Base-by-base conservation (phyloP, 2,113 vertebrate species). In the Pardalotus punctatus region DNA sequence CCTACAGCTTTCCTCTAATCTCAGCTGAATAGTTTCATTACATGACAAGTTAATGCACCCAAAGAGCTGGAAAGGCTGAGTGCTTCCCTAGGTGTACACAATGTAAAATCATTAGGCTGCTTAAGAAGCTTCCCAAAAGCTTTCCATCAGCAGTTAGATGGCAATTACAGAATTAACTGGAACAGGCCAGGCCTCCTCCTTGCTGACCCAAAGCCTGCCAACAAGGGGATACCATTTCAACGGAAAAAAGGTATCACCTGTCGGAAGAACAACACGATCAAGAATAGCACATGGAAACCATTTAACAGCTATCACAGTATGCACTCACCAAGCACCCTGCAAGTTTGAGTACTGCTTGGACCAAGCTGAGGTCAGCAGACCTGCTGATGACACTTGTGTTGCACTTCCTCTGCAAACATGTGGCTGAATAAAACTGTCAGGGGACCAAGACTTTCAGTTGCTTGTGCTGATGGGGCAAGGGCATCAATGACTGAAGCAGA, bases 91-190 rank as follows among this genome's bases (percentile, higher is more conserved):
- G 85, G 86, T 91, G 43, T 90, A 64, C 89, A 79, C 53, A 81
- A 81, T 83, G 40, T 76, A 87, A 90, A 93, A 84, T 53, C 91
- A 86, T 85, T 38, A 86, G 88, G 33, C 64, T 77, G 72, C 45
- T 80, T 86, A 73, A 82, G 93, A 87, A 96, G 65, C 54, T 90
- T 91, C 80, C 74, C 78, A 86, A 81, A 81, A 56, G 33, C 88
- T 79, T 90, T 86, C 92, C 94, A 74, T 92, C 90, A 95, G 91
- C 88, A 93, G 88, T 82, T 80, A 86, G 79, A 94, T 83, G n/a
- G 83, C 88, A 91, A 94, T 91, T 93, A 93, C 35, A 93, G 93
- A 93, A 92, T 94, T 86, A 86, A 66, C 80, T 94, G 93, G 85
- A 90, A 66, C 38, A 45, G 60, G 65, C 64, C 65, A 47, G 5